Evolutionary conservation across 2,113 vertebrate genomes (phyloP).

Genomic region (Lepisosteus oculatus): DNA sequence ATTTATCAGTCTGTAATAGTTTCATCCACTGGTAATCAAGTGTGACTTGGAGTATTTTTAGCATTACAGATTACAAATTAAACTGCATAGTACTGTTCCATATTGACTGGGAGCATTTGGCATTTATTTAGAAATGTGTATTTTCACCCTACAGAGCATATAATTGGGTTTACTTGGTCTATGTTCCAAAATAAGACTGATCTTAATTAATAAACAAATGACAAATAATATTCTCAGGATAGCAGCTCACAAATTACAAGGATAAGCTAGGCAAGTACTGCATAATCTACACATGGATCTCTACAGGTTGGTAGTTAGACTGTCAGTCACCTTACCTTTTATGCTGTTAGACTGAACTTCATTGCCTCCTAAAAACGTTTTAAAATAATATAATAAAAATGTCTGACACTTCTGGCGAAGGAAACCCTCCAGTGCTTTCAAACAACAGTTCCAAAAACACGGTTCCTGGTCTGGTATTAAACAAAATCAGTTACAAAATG

Average conservation of each 20-base stretch:
- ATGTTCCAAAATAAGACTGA: constrained; percentile 72
- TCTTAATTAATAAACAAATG: constrained; percentile 77
- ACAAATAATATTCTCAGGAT: constrained; percentile 60
- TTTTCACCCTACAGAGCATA: constrained; percentile 63
- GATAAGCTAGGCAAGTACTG: constrained; percentile 66
- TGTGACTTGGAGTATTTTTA: constrained; percentile 64
- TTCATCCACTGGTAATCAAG: constrained; percentile 56
- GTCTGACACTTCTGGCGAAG: no score
- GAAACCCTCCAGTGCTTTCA: no score
- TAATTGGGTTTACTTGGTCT: constrained; percentile 71
- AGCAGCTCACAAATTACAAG: constrained; percentile 70
- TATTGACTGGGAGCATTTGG: constrained; percentile 52
- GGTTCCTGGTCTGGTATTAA: no score
- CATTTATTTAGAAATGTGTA: constrained; percentile 24
- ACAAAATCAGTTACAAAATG: no score
- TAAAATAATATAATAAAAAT: no score
- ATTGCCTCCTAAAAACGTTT: no score
- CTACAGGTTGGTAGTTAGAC: no score
- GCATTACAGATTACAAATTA: constrained; percentile 47
- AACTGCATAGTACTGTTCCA: constrained; percentile 55
- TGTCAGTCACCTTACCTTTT: no score
- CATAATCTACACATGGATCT: constrained; percentile 65
- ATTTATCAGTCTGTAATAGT: constrained; percentile 53
- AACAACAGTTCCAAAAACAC: no score
- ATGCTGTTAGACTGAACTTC: no score